These are phyloP conservation scores for Gasterosteus aculeatus DNA, from an alignment of 2,113 vertebrate species.

Conservation along the genomic window DNA sequence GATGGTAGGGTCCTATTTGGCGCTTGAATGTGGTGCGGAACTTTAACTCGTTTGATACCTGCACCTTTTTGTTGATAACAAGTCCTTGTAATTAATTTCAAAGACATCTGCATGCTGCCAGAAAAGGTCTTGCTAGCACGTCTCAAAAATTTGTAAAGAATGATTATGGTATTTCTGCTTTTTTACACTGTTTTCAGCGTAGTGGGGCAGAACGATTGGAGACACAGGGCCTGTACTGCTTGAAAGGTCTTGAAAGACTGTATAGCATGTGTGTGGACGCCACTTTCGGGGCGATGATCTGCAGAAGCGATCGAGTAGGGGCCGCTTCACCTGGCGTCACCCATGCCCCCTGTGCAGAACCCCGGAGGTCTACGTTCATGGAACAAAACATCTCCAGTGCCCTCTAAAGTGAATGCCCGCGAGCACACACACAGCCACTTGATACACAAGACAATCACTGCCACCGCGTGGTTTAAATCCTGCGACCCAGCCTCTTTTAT, in stretches of 20 bases:
- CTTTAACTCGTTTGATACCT: background rate
- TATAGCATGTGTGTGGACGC: background rate
- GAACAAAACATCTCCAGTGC: background rate
- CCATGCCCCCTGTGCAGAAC: background rate
- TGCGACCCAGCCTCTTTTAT: background rate
- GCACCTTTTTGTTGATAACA: background rate
- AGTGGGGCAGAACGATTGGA: slow-evolving; percentile 8
- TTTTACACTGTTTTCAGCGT: slow-evolving; percentile 34
- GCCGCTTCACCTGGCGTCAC: slow-evolving; percentile 7
- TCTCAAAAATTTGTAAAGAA: slow-evolving; percentile 42
- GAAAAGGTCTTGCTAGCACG: slow-evolving; percentile 24
- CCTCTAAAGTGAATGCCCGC: background rate
- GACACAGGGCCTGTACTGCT: slow-evolving; percentile 13
- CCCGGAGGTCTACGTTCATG: background rate
- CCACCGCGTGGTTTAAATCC: background rate
- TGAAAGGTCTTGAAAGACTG: slow-evolving; percentile 26
- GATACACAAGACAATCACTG: background rate
- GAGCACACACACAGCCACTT: background rate
- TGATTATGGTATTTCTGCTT: slow-evolving; percentile 37
- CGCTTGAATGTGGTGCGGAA: background rate
- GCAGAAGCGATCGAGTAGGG: background rate
- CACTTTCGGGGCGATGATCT: slow-evolving; percentile 13
- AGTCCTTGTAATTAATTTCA: background rate
- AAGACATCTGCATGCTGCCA: background rate
- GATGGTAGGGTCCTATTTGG: background rate